Conservation (phyloP, 2,113 vertebrate species). For the Neodon shergylaensis region DNA sequence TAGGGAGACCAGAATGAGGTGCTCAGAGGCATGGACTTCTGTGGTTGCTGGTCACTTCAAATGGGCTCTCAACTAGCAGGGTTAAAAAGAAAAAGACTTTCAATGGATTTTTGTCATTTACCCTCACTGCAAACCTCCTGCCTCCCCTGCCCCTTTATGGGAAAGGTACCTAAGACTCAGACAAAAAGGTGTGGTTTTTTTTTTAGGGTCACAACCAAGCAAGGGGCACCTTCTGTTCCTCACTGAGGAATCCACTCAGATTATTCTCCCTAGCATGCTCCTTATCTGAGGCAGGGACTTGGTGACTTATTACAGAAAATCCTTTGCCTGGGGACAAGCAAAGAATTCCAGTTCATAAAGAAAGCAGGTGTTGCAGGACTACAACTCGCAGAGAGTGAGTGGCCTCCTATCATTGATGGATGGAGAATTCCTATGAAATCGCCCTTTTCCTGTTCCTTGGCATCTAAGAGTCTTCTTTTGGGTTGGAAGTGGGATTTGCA, state of each 20-base stretch:
- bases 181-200: neutral
- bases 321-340: neutral
- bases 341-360: neutral
- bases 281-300: neutral
- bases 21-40: neutral
- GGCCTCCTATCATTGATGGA: neutral
- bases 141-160: neutral
- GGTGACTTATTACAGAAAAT: neutral
- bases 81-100: neutral
- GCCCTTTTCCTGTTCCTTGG: no score
- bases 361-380: neutral
- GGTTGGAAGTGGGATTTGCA: neutral
- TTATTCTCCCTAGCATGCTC: neutral
- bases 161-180: neutral
- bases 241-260: fast-evolving
- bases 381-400: neutral
- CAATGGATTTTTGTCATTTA: neutral
- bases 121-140: neutral
- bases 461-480: neutral
- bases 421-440: fast-evolving
- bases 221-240: neutral
- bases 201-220: neutral
- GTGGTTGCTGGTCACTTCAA: neutral
- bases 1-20: neutral
- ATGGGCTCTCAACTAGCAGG: neutral